A percentile compares a stretch with the other conserved stretches of the same genome.
phyloP scores from a whole-genome alignment of 2,797 vertebrate genomes.

The Cyprinella venusta region DNA sequence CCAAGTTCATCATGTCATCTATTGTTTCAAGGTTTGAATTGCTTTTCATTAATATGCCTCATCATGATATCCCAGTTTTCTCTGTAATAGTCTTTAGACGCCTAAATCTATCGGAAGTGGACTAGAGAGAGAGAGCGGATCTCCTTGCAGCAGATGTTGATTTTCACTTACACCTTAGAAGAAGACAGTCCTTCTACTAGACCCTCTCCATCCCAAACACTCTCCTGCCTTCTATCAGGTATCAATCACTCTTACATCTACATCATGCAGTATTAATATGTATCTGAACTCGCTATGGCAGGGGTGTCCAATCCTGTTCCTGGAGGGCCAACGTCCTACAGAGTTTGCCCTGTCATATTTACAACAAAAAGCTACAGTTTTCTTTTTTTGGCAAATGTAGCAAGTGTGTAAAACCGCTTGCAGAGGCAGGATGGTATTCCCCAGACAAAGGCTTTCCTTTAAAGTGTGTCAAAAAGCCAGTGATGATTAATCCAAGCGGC shows the following conservation, averaged over 20 bases:
- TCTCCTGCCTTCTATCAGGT: background rate
- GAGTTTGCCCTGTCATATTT: no score
- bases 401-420: slow-evolving; percentile 21
- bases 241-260: background rate
- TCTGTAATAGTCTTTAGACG: background rate
- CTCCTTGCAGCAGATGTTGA: slow-evolving; percentile 11
- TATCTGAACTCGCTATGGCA: background rate
- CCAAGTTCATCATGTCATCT: background rate
- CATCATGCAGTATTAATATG: background rate
- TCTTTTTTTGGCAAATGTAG: slow-evolving; percentile 3
- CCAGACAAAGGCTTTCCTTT: slow-evolving; percentile 45
- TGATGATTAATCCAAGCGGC: slow-evolving; percentile 65
- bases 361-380: slow-evolving; percentile 38
- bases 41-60: background rate
- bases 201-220: background rate
- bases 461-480: slow-evolving; percentile 44
- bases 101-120: background rate
- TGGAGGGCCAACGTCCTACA: background rate
- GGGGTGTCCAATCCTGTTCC: background rate
- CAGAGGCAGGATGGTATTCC: slow-evolving; percentile 9
- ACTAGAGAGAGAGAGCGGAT: background rate
- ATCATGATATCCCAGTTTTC: background rate
- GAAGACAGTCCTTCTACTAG: background rate
- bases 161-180: background rate
- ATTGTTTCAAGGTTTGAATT: background rate